Conservation (phyloP, 2,888 invertebrate species). For the Drosophila recens region DNA sequence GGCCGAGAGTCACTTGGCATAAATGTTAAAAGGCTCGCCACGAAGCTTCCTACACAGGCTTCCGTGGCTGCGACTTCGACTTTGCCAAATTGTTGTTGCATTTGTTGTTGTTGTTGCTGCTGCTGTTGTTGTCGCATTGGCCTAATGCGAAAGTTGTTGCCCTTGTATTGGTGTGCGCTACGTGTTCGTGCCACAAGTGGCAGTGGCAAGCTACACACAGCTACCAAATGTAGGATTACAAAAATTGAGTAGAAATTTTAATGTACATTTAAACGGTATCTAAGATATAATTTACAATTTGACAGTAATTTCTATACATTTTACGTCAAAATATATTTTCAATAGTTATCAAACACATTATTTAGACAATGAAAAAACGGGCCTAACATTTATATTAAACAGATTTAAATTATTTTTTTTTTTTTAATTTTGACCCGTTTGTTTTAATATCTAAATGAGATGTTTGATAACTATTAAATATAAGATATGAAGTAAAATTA, state of each 20-base stretch:
- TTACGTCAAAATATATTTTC: too few species aligned
- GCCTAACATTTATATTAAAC: too few species aligned
- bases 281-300: too few species aligned
- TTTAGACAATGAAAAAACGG: too few species aligned
- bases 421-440: too few species aligned
- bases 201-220: constrained; percentile 60
- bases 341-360: too few species aligned
- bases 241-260: neutral
- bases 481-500: too few species aligned
- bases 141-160: constrained; percentile 78
- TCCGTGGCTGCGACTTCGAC: constrained; percentile 48
- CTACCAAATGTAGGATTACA: constrained; percentile 22
- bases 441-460: too few species aligned
- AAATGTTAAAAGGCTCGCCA: constrained; percentile 75
- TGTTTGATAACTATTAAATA: too few species aligned
- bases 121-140: constrained; percentile 51
- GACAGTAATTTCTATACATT: too few species aligned
- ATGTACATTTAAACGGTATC: too few species aligned
- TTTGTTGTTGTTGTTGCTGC: constrained; percentile 26
- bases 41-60: constrained; percentile 65
- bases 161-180: constrained; percentile 71
- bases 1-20: constrained; percentile 48
- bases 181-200: constrained; percentile 71
- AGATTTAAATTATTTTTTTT: too few species aligned
- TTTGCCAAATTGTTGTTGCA: constrained; percentile 32